Conservation (phyloP, 1,140 invertebrate genomes). For the Polypedilum vanderplanki region DNA sequence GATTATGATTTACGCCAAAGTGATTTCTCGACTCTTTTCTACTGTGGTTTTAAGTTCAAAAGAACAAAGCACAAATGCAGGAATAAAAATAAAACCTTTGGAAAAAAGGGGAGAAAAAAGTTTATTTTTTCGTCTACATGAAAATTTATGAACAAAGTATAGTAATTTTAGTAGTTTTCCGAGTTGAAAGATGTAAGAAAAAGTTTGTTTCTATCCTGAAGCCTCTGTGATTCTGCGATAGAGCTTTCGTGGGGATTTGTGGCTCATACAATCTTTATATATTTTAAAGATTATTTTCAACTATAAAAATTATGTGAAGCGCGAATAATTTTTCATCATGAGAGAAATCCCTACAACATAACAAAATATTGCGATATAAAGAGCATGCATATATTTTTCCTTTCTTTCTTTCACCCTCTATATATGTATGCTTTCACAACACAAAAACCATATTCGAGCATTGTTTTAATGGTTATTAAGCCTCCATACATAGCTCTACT, state of each 20-base stretch:
- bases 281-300: conserved; percentile 8
- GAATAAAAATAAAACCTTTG: background rate
- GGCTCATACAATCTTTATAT: background rate
- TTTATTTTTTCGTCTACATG: background rate
- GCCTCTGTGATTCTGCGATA: too few species aligned
- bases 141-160: conserved; percentile 7
- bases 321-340: conserved; percentile 23
- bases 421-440: background rate
- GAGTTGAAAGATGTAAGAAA: too few species aligned
- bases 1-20: background rate
- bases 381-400: background rate
- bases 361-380: background rate
- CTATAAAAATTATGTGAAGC: conserved; percentile 9
- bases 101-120: background rate
- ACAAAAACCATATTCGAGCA: background rate
- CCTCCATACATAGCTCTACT: background rate
- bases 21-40: background rate
- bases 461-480: conserved; percentile 28
- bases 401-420: background rate
- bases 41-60: background rate
- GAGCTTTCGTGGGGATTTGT: background rate
- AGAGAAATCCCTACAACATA: background rate
- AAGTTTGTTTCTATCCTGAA: background rate
- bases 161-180: background rate
- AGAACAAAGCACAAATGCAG: background rate